These are phyloP conservation scores for Dicyrtomina minuta DNA, from an alignment of 2,888 invertebrate genomes.

Conservation along the genomic window DNA sequence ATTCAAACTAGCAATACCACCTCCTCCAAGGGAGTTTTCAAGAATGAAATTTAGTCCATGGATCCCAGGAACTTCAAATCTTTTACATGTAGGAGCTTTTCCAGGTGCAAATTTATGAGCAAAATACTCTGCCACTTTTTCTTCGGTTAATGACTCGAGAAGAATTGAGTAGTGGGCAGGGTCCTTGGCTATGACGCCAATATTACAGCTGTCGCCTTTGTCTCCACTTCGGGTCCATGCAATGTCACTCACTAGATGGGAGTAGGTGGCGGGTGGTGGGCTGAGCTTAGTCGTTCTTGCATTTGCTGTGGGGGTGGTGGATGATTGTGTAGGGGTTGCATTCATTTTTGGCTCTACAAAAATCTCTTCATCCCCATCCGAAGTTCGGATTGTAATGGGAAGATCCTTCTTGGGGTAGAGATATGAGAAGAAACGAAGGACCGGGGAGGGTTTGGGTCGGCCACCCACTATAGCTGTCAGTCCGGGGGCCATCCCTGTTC, in stretches of 20 bases:
- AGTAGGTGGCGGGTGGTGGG: conserved; percentile 31
- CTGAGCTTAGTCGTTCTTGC: not conserved
- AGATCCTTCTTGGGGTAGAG: conserved; percentile 57
- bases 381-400: conserved; percentile 53
- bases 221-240: conserved; percentile 61
- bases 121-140: conserved; percentile 58
- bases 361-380: conserved; percentile 51
- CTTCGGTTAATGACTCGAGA: conserved; percentile 56
- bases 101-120: conserved; percentile 55
- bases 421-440: conserved; percentile 59
- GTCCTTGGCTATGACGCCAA: conserved; percentile 59
- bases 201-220: conserved; percentile 60
- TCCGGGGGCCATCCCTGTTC: conserved; percentile 62
- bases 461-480: conserved; percentile 54
- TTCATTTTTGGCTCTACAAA: conserved; percentile 18
- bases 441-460: conserved; percentile 59
- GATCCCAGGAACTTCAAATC: conserved; percentile 59
- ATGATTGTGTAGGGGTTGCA: conserved; percentile 9
- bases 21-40: conserved; percentile 59
- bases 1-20: conserved; percentile 60
- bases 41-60: conserved; percentile 59
- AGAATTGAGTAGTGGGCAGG: conserved; percentile 57
- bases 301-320: conserved; percentile 18
- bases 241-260: conserved; percentile 55
- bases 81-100: conserved; percentile 42